Evolutionary conservation across 2,797 vertebrate genomes (phyloP).

Genomic region (Phylloscopus collybita): DNA sequence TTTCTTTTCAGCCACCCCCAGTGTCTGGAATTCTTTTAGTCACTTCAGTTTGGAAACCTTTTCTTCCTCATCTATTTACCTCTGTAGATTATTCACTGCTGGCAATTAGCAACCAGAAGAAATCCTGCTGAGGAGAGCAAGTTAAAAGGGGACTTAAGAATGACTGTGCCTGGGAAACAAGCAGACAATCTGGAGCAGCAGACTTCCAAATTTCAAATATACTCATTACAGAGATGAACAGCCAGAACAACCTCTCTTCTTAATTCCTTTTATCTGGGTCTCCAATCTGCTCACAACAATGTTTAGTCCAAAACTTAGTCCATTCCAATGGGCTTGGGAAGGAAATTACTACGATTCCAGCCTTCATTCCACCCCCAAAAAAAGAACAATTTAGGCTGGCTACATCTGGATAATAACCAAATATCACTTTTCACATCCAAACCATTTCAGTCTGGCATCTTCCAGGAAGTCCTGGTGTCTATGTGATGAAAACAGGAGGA

Average conservation of each 20-base stretch:
- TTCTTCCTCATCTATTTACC: conserved; percentile 42
- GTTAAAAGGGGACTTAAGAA: conserved; percentile 52
- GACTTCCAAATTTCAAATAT: conserved; percentile 26
- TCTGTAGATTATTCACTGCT: conserved; percentile 31
- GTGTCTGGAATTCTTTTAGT: neutral
- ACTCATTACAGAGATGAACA: conserved; percentile 42
- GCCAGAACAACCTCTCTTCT: conserved; percentile 5
- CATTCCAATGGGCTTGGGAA: conserved; percentile 19
- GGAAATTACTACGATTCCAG: conserved; percentile 26
- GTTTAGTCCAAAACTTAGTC: conserved; percentile 40
- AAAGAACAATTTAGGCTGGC: conserved; percentile 16
- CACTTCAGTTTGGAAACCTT: conserved; percentile 6
- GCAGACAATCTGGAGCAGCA: conserved; percentile 38
- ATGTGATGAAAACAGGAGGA: neutral
- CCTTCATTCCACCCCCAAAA: neutral
- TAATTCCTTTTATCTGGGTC: conserved; percentile 40
- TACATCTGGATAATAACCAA: conserved; percentile 33
- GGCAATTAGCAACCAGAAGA: conserved; percentile 46
- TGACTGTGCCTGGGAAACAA: conserved; percentile 13
- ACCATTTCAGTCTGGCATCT: conserved; percentile 11
- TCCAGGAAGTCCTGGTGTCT: neutral
- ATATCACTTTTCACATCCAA: conserved; percentile 8
- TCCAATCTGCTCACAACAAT: conserved; percentile 41
- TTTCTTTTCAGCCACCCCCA: neutral
- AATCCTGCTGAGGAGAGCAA: conserved; percentile 50